A percentile compares a stretch with the other conserved stretches of the same genome.
These are phyloP conservation scores for Adelosebastes latens DNA, from an alignment of 2,797 vertebrate species.

Conservation along the genomic window DNA sequence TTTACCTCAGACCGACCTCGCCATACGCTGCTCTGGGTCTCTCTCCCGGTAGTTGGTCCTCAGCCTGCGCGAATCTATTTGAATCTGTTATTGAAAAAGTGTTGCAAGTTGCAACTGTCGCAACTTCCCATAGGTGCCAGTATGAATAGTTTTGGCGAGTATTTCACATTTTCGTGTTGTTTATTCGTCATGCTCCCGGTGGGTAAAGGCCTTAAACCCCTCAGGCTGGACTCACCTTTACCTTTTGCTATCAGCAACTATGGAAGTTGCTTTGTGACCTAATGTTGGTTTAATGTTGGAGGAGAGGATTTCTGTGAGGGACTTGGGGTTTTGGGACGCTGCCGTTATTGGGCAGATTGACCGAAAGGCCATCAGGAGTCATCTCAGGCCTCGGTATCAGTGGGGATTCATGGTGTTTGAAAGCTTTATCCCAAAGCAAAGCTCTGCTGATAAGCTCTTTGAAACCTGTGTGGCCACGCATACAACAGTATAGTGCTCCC, in stretches of 20 bases:
- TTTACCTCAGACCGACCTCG: no score
- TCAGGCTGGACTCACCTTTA: conserved; percentile 61
- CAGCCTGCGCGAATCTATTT: no score
- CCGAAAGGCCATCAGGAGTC: conserved; percentile 8
- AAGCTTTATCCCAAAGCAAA: conserved; percentile 31
- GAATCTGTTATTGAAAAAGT: no score
- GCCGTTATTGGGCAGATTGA: neutral
- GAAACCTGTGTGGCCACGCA: neutral
- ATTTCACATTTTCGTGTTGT: no score
- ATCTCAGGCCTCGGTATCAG: conserved; percentile 5
- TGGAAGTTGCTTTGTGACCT: conserved; percentile 45
- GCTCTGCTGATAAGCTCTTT: conserved; percentile 29
- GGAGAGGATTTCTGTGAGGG: neutral
- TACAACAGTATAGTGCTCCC: neutral
- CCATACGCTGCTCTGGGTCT: no score
- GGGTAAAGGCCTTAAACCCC: neutral
- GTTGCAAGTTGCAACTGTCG: no score
- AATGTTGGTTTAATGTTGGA: neutral
- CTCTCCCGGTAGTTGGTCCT: no score
- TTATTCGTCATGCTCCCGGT: no score
- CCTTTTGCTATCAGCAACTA: conserved; percentile 41
- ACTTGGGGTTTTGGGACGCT: neutral
- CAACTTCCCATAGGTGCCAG: no score
- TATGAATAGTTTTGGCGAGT: no score
- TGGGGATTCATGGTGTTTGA: conserved; percentile 6